Evolutionary conservation across 2,113 vertebrate genomes (phyloP).

Genomic region (Podilymbus podiceps): DNA sequence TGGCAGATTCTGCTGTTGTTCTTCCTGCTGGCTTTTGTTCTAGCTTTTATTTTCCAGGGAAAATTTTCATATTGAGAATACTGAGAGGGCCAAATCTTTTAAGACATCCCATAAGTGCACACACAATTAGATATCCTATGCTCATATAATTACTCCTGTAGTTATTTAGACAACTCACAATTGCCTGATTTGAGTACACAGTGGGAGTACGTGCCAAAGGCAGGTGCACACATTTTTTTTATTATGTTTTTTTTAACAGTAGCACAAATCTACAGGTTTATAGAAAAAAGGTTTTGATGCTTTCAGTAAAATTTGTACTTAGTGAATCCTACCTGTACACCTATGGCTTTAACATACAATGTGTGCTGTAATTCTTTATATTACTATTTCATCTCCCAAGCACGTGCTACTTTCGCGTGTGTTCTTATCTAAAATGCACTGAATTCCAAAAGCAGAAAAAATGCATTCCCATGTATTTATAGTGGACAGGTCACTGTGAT

Average conservation of each 20-base stretch:
- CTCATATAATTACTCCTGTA: slow-evolving; percentile 26
- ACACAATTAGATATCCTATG: slow-evolving; percentile 22
- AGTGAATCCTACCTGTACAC: background rate
- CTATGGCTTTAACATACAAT: background rate
- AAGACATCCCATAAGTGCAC: slow-evolving; percentile 18
- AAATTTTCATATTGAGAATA: slow-evolving; percentile 35
- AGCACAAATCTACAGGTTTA: background rate
- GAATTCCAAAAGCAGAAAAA: background rate
- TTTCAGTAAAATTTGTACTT: background rate
- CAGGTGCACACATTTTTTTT: background rate
- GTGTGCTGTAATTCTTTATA: background rate
- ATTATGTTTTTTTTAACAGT: background rate
- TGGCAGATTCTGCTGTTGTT: slow-evolving; percentile 32
- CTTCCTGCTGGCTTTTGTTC: slow-evolving; percentile 35
- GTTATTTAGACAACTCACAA: slow-evolving; percentile 26
- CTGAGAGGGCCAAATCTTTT: slow-evolving; percentile 46
- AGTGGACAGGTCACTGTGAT: slow-evolving; percentile 33
- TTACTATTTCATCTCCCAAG: background rate
- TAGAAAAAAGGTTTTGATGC: background rate
- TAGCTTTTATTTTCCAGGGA: slow-evolving; percentile 21
- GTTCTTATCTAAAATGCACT: background rate
- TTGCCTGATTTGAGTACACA: slow-evolving; percentile 21
- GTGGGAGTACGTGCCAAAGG: background rate
- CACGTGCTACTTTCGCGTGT: accelerated
- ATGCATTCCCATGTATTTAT: background rate